Evolutionary conservation across 2,113 vertebrate genomes (phyloP).

Genomic region (Myiagra hebetior): DNA sequence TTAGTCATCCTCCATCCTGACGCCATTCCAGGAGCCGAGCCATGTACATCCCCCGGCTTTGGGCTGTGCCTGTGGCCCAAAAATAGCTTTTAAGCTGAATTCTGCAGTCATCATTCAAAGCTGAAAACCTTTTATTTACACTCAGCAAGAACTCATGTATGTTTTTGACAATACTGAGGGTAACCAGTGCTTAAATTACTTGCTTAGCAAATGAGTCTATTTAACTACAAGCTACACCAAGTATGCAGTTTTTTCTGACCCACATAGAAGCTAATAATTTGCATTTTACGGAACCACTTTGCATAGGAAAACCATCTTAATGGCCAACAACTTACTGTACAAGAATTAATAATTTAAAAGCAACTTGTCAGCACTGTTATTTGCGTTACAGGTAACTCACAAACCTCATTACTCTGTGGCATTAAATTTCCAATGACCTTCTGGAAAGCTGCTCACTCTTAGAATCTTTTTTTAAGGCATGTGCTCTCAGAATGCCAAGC

Average conservation of each 20-base stretch:
- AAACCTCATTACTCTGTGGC: not conserved
- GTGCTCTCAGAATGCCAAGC: not conserved
- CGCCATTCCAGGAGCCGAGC: not conserved
- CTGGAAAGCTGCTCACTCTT: not conserved
- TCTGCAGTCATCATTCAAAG: not conserved
- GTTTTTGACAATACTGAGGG: not conserved
- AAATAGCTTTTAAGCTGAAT: slow-evolving; percentile 37
- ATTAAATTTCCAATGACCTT: slow-evolving; percentile 4
- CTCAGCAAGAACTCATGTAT: not conserved
- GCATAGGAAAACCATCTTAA: not conserved
- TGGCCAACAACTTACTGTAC: not conserved
- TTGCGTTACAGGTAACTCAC: not conserved
- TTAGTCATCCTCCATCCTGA: slow-evolving; percentile 41
- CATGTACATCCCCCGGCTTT: not conserved
- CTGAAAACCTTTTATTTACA: slow-evolving; percentile 1
- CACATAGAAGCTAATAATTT: slow-evolving; percentile 39
- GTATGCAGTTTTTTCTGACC: slow-evolving; percentile 11
- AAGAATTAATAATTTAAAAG: slow-evolving; percentile 28
- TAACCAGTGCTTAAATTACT: not conserved
- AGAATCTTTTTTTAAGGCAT: not conserved
- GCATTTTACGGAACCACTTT: slow-evolving; percentile 19
- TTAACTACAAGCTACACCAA: not conserved
- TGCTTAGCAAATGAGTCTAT: slow-evolving; percentile 32
- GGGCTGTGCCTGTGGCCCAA: not conserved
- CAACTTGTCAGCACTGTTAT: not conserved